These are phyloP conservation scores for Acrocephalus scirpaceus DNA, from an alignment of 2,797 vertebrate species.

Conservation along the genomic window DNA sequence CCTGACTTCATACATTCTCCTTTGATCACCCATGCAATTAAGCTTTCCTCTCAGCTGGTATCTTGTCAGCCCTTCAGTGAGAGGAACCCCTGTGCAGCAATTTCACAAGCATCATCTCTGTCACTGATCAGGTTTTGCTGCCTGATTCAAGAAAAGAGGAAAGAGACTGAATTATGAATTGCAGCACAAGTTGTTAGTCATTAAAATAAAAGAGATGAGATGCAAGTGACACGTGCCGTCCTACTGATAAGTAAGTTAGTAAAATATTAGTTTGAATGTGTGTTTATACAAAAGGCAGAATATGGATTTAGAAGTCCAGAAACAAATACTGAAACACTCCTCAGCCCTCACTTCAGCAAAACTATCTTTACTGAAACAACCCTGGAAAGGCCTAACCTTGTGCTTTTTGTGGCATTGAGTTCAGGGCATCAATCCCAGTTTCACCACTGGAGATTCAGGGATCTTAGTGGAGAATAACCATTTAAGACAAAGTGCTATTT, in stretches of 20 bases:
- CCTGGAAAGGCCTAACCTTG: background rate
- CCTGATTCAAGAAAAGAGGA: background rate
- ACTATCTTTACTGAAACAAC: background rate
- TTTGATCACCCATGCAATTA: conserved; percentile 50
- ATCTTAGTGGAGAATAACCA: background rate
- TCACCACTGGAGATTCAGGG: background rate
- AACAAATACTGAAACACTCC: background rate
- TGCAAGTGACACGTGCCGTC: background rate
- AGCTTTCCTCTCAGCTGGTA: conserved; percentile 1
- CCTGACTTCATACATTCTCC: background rate
- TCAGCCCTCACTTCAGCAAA: background rate
- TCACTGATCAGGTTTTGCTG: background rate
- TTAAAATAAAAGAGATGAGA: background rate
- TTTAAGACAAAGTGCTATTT: background rate
- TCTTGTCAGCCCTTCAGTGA: conserved; percentile 22
- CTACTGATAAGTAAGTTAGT: background rate
- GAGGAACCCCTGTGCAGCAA: background rate
- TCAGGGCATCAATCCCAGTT: background rate
- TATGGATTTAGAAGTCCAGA: background rate
- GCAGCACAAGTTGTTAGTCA: background rate
- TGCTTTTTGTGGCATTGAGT: background rate
- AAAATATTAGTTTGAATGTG: background rate
- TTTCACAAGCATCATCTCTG: background rate
- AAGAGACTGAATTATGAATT: background rate
- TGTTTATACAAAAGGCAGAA: background rate